Evolutionary conservation across 1,140 invertebrate species (phyloP).

Genomic region (Diprion similis): DNA sequence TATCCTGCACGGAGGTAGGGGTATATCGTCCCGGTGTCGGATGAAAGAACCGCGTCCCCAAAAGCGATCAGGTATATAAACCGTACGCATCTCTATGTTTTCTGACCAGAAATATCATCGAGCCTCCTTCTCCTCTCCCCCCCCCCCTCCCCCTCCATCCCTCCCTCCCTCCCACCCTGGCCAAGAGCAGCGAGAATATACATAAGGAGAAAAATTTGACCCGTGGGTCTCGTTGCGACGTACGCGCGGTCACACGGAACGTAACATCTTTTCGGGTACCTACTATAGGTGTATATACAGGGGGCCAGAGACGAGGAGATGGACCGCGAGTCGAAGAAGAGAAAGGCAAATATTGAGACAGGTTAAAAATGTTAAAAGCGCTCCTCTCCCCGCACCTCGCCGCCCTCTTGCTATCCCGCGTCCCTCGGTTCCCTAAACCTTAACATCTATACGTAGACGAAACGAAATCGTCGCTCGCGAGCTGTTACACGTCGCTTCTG

Average conservation of each 20-base stretch:
- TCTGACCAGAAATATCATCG: too few relatives aligned
- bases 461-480: too few relatives aligned
- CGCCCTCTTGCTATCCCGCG: too few relatives aligned
- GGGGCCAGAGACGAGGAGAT: neutral
- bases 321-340: neutral
- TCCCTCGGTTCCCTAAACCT: too few relatives aligned
- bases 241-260: neutral
- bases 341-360: slow-evolving; percentile 9
- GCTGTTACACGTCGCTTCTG: too few relatives aligned
- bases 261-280: neutral
- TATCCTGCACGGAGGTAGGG: too few relatives aligned
- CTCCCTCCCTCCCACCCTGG: too few relatives aligned
- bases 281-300: neutral
- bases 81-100: too few relatives aligned
- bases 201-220: neutral
- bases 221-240: neutral
- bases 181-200: too few relatives aligned
- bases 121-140: too few relatives aligned
- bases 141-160: too few relatives aligned
- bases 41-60: neutral
- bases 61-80: neutral
- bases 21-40: neutral
- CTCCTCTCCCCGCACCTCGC: neutral
- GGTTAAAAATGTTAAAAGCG: slow-evolving; percentile 16
- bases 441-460: too few relatives aligned